Evolutionary conservation across 1,140 invertebrate genomes (phyloP), one percentile per base, ranked within the genome.

Genomic region (Drosophila bocki): DNA sequence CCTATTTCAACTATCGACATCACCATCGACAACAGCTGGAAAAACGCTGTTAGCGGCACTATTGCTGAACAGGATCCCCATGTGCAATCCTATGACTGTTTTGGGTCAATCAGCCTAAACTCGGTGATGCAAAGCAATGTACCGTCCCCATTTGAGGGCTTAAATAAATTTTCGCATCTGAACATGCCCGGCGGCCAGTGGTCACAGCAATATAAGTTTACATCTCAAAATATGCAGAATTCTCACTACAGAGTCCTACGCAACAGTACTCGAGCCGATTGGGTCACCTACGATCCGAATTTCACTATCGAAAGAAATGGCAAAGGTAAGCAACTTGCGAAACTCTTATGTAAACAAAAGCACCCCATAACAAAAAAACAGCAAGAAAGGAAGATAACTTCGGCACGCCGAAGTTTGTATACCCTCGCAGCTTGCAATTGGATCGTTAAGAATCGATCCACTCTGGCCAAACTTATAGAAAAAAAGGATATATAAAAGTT

Each of bases 81-180:
- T 82, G 92, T 95, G 3, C 94, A 95, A 53, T 95, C 94, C n/a
- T 96, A 96, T 91, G 96, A 96, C 78, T 96, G 95, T 63, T 93
- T 93, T n/a, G 95, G 95, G 15, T 93, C 95, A 2, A 94, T 96
- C 2, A 96, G 94, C 91, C 91, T 96, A 3, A 95, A 95, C 70
- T 95, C 95, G 3, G 94, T 94, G 0, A 96, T 96, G 96, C 96
- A 96, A 84, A 96, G 94, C 33, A 96, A 95, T 92, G 96, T 96
- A 0, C 96, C 96, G 1, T 94, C 94, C 56, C 96, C 96, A n/a
- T 96, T 95, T 78, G 94, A 93, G 53, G 94, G 95, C 0, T 93
- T 93, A 61, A 94, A 94, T 29, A 93, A 93, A 35, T 93, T 93
- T 5, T 95, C 94, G 15, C 94, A 96, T 82, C 86, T 96, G 3